Evolutionary conservation across 2,888 invertebrate genomes (phyloP).

Genomic region (Ochropleura leucogaster): DNA sequence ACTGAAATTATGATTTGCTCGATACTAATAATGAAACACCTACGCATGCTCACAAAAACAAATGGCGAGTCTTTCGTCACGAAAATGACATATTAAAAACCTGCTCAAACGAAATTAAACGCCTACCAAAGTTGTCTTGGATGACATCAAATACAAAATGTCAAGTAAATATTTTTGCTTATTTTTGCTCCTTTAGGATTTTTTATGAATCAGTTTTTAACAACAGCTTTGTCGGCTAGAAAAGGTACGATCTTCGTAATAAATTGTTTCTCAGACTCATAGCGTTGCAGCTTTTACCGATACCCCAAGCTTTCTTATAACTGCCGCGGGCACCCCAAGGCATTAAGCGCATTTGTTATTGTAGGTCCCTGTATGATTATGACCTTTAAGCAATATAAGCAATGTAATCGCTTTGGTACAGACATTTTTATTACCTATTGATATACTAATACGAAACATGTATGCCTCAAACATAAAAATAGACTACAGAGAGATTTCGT

Average conservation of each 20-base stretch:
- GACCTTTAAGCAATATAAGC: constrained; percentile 38
- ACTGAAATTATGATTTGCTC: constrained; percentile 1
- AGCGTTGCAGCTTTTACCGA: constrained; percentile 10
- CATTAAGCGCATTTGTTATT: constrained; percentile 42
- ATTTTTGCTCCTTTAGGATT: background rate
- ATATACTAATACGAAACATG: constrained; percentile 14
- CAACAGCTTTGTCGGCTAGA: background rate
- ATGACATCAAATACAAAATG: background rate
- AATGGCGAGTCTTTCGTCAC: constrained; percentile 1
- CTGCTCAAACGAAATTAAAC: background rate
- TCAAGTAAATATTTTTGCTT: background rate
- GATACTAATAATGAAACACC: constrained; percentile 9
- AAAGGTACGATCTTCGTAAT: background rate
- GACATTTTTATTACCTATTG: constrained; percentile 38
- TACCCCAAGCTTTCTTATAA: constrained; percentile 5
- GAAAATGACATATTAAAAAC: constrained; percentile 2
- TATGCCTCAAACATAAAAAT: background rate
- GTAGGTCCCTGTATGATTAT: constrained; percentile 33
- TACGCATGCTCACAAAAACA: background rate
- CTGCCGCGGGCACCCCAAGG: constrained; percentile 46
- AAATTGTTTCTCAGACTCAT: background rate
- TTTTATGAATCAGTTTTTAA: background rate
- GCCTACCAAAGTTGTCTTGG: background rate
- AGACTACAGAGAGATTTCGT: background rate
- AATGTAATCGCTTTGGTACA: constrained; percentile 25